Conservation (phyloP, 2,888 invertebrate genomes). For the Caenorhabditis sulstoni region DNA sequence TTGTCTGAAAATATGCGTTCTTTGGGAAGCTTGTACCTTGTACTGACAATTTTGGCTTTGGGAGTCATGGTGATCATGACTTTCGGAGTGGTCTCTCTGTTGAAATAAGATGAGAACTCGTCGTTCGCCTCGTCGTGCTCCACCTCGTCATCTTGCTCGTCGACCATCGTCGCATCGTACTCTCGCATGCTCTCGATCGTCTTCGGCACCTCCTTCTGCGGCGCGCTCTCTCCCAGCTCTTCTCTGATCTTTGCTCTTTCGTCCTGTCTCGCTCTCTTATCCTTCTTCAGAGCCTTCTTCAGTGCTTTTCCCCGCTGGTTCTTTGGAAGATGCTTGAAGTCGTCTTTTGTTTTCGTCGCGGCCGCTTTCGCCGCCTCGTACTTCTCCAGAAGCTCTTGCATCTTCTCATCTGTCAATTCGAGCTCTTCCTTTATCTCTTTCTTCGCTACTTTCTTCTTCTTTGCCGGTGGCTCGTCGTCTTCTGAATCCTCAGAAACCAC, state of each 20-base stretch:
- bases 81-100: constrained; percentile 91
- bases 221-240: constrained; percentile 80
- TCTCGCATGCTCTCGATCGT: constrained; percentile 94
- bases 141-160: constrained; percentile 86
- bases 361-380: constrained; percentile 57
- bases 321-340: constrained; percentile 67
- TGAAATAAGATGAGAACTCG: constrained; percentile 91
- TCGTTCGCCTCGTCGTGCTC: constrained; percentile 85
- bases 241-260: constrained; percentile 74
- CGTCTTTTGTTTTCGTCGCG: constrained; percentile 58
- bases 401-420: constrained; percentile 50
- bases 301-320: constrained; percentile 66
- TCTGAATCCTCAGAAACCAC: constrained; percentile 32
- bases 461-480: constrained; percentile 53
- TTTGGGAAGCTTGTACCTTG: no score
- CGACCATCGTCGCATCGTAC: constrained; percentile 90
- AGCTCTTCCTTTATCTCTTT: constrained; percentile 45
- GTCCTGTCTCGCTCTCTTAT: constrained; percentile 74
- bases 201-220: constrained; percentile 87
- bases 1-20: constrained; percentile 75
- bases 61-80: constrained; percentile 96
- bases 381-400: constrained; percentile 56
- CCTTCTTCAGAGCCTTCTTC: constrained; percentile 66
- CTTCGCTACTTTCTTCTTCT: constrained; percentile 45
- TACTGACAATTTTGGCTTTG: constrained; percentile 87